phyloP scores from a whole-genome alignment of 2,888 invertebrate genomes.

The Aelia acuminata region DNA sequence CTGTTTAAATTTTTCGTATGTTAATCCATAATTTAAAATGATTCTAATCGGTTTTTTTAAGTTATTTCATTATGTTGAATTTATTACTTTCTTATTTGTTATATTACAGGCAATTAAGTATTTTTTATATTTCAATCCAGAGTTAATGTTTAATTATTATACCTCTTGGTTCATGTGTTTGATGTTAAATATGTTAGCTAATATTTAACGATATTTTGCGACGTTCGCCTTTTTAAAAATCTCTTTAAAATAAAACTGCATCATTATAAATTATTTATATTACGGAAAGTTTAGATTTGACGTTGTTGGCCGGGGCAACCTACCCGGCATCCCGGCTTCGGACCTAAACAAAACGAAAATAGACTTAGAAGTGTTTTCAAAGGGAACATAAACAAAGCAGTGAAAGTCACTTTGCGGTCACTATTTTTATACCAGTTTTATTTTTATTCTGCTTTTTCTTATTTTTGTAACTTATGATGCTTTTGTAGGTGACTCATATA shows the following conservation, averaged over 20 bases:
- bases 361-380: background rate
- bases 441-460: background rate
- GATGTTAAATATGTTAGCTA: too few species aligned
- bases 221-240: background rate
- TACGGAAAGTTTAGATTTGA: background rate
- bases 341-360: background rate
- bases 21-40: background rate
- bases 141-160: background rate
- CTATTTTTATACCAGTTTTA: background rate
- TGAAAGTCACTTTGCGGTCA: slow-evolving; percentile 2
- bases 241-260: too few species aligned
- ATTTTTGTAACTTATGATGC: background rate
- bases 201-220: background rate
- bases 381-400: slow-evolving; percentile 27
- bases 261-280: background rate
- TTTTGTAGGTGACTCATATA: background rate
- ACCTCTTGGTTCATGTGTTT: background rate
- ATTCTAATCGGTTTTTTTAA: too few species aligned
- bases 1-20: background rate
- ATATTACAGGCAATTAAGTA: background rate
- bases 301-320: background rate
- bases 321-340: background rate
- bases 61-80: background rate
- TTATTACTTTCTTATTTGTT: background rate
- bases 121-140: background rate